Percentiles rank a stretch among this genome's conserved stretches.
phyloP scores from a whole-genome alignment of 2,797 vertebrate species.

The Siniperca scherzeri region DNA sequence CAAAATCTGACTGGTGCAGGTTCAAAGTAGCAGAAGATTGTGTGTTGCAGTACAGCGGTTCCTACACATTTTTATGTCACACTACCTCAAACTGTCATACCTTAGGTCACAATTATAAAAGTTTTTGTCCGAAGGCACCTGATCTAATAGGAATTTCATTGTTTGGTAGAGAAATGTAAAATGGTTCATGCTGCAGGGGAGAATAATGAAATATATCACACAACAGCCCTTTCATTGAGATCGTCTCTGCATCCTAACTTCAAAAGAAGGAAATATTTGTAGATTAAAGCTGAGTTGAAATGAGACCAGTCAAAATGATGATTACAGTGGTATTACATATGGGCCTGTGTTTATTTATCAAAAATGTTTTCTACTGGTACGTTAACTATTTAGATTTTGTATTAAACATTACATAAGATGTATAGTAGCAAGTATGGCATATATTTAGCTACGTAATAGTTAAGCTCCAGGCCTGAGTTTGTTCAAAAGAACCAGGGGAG shows the following conservation, averaged over 20 bases:
- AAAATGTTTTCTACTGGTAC: neutral
- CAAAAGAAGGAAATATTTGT: neutral
- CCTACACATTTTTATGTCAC: neutral
- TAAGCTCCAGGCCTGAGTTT: conserved; percentile 14
- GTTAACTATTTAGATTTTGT: neutral
- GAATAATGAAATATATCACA: neutral
- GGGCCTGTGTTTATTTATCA: conserved; percentile 8
- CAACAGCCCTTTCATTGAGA: neutral
- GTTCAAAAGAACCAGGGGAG: neutral
- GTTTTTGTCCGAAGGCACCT: neutral
- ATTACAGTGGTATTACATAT: neutral
- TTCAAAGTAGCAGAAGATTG: neutral
- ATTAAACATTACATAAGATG: neutral
- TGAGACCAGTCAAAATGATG: neutral
- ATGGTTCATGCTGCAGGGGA: neutral
- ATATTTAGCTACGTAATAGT: neutral
- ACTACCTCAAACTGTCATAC: neutral
- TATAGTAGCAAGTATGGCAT: neutral
- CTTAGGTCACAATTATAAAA: neutral
- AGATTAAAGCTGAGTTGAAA: neutral
- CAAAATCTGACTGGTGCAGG: conserved; percentile 7
- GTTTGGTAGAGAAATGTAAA: neutral
- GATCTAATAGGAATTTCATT: neutral
- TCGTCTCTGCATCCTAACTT: neutral
- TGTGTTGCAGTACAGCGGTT: neutral